Evolutionary conservation across 2,113 vertebrate genomes (phyloP), one percentile per base, ranked within the genome.

Genomic region (Periophthalmus modestus): DNA sequence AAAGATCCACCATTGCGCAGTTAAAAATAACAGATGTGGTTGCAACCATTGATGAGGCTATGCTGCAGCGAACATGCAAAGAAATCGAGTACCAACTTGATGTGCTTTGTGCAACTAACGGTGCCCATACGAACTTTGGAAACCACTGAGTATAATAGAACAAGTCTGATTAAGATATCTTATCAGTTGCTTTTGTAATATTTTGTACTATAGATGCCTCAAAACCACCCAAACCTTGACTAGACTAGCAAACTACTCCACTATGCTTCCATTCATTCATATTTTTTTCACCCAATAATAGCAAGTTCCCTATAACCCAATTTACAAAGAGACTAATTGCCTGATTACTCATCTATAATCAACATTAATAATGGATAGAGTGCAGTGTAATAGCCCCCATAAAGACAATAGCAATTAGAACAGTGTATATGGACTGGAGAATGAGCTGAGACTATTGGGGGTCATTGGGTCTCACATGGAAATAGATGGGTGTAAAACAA

Each of bases 401-500:
- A 69, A 63, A 57, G 36, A 72, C 58, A 28, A 78, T 72, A 39
- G 74, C 24, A 18, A 81, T 74, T 54, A 36, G 61, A 70, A 46
- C 33, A 19, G 47, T 66, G 58, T 66, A 74, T n/a, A 68, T 15
- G 1, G 28, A n/a, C 68, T 48, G 18, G 19, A 16, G 47, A 77
- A 50, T 71, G 16, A 71, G 43, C 66, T 13, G 18, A 13, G 34
- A 36, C 5, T 57, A 71, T 68, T 33, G 76, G 23, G 68, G 76
- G 75, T 77, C 55, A 72, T 18, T 55, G 57, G 77, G 58, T 55
- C 39, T 66, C 63, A 66, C 61, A 28, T 70, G 54, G 43, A 82
- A 77, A 70, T 36, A 67, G 50, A 69, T 62, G 68, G 78, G 68
- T 68, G 72, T 50, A 72, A 67, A 52, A 65, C 65, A 33, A 71